Conservation (phyloP, 2,113 vertebrate genomes). For the Pungitius pungitius region DNA sequence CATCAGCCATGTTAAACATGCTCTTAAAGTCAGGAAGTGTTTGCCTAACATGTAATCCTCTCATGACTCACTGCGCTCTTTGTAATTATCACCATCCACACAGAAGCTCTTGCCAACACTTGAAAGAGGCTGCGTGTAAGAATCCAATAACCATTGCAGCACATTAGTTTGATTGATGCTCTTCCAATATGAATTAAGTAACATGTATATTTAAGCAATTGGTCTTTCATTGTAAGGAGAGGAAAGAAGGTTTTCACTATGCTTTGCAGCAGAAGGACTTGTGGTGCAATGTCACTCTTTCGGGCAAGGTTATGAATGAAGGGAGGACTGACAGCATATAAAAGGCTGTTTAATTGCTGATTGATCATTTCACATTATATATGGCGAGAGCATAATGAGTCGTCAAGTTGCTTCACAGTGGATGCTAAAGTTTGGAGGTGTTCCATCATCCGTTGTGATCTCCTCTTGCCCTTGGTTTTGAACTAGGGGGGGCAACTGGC, state of each 20-base stretch:
- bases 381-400: conserved; percentile 54
- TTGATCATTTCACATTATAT: conserved; percentile 71
- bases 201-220: conserved; percentile 21
- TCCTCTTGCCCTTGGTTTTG: conserved; percentile 50
- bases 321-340: conserved; percentile 66
- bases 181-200: conserved; percentile 5
- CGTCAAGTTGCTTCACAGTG: conserved; percentile 18
- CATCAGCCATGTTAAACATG: conserved; percentile 38
- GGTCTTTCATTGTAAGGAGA: conserved; percentile 24
- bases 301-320: conserved; percentile 66
- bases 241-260: conserved; percentile 30
- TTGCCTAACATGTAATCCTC: conserved; percentile 51
- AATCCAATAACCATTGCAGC: conserved; percentile 40
- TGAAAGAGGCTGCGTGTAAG: conserved; percentile 15
- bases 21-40: conserved; percentile 38
- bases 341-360: conserved; percentile 73
- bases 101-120: not conserved
- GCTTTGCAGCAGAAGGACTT: conserved; percentile 4
- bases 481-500: not conserved
- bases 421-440: conserved; percentile 12
- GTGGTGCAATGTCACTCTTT: conserved; percentile 57
- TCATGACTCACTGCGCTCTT: conserved; percentile 43
- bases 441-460: conserved; percentile 27
- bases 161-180: conserved; percentile 55
- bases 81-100: conserved; percentile 34